These are phyloP conservation scores for Nymphalis io DNA, from an alignment of 1,140 invertebrate species.

Conservation along the genomic window DNA sequence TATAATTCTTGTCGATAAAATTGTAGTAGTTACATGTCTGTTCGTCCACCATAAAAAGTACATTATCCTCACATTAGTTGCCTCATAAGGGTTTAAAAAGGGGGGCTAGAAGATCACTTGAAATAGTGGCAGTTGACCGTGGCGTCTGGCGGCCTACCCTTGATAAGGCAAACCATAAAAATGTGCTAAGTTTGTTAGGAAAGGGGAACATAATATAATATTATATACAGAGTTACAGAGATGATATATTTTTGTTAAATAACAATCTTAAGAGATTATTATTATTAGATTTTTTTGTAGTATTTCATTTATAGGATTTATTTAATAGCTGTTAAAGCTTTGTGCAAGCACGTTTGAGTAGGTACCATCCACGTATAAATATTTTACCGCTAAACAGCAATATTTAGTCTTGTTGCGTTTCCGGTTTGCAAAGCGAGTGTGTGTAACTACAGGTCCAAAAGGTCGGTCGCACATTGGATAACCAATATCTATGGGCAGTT, in stretches of 20 bases:
- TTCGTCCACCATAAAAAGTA: neutral
- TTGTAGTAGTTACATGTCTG: too few species aligned
- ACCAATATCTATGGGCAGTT: too few species aligned
- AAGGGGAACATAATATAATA: neutral
- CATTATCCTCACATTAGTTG: neutral
- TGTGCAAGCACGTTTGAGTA: too few species aligned
- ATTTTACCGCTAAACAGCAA: too few species aligned
- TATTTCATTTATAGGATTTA: too few species aligned
- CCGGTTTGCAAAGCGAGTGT: too few species aligned
- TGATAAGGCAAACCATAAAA: neutral
- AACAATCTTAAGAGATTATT: neutral
- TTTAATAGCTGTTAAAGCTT: too few species aligned
- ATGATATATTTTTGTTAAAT: neutral
- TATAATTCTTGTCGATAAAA: too few species aligned
- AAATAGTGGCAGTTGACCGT: neutral
- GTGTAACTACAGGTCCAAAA: too few species aligned
- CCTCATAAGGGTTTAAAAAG: neutral
- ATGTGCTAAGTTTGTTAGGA: neutral
- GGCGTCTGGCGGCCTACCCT: neutral
- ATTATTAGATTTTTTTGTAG: neutral
- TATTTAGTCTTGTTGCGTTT: too few species aligned
- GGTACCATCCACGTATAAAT: too few species aligned
- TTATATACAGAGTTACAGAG: neutral
- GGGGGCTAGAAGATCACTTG: neutral
- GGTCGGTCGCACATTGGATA: too few species aligned